Evolutionary conservation across 2,888 invertebrate species (phyloP), one percentile per base, ranked within the genome.

Genomic region (Orthonevra nobilis): DNA sequence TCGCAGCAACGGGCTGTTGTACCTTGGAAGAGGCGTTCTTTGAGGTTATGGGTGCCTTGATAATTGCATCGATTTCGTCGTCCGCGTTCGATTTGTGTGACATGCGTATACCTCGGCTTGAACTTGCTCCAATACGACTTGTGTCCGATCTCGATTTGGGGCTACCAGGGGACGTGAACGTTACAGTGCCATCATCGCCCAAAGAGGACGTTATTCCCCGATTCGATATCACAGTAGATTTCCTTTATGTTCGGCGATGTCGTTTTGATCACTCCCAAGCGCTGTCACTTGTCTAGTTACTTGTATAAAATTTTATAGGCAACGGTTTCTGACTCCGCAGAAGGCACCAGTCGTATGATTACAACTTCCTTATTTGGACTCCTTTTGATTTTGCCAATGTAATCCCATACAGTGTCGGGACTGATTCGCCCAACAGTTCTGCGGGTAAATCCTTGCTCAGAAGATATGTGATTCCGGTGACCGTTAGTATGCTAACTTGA

Each of bases 371-470:
- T 97, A 74, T 94, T 94, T 44, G 94, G 94, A 36, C 94, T 93
- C 85, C 95, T 94, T 85, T 95, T 95, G 90, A 97, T 95, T 89
- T 97, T 96, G 28, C 92, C 92, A 63, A 98, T 94, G 86, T 98
- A 98, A 68, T 97, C 97, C 96, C 96, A 97, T 3, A 95, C 97
- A 7, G 95, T 96, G 7, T 94, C 94, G 0, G 96, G 96, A 58
- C 93, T 93, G 85, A 98, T 97, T 83, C 98, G 91, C 0, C 98
- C 98, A 9, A 97, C 96, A 28, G 90, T 64, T 94, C 93, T 50
- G 92, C 91, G 2, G 94, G 93, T 28, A 97, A 89, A 86, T 95
- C 94, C 83, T 93, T 92, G 83, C 93, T 91, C 15, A 95, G 89
- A 79, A 93, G 93, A 23, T 90, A 87, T 28, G 93, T 91, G 82